phyloP scores from a whole-genome alignment of 2,113 vertebrate genomes.

The Brachypteracias leptosomus region DNA sequence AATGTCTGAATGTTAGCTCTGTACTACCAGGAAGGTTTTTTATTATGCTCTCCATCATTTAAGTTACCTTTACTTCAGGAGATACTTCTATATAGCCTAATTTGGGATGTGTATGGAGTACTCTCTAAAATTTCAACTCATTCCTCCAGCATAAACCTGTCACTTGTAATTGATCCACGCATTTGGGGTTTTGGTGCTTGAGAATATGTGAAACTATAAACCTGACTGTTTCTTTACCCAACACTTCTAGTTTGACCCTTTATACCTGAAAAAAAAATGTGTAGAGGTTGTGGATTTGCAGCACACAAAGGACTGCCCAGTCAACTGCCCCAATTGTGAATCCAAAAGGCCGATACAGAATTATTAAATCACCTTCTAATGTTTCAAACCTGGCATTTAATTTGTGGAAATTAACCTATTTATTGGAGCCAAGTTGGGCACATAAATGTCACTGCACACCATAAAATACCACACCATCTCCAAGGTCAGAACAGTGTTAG shows the following conservation, averaged over 20 bases:
- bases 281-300: background rate
- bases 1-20: background rate
- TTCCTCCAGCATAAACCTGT: background rate
- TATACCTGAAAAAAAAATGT: background rate
- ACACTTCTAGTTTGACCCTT: background rate
- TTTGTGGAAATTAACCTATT: constrained; percentile 61
- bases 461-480: constrained; percentile 50
- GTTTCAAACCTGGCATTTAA: constrained; percentile 64
- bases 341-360: background rate
- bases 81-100: background rate
- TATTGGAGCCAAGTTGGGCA: constrained; percentile 46
- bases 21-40: background rate
- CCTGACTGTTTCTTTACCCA: background rate
- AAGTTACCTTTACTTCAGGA: background rate
- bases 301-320: background rate
- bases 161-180: background rate
- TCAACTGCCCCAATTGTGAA: background rate
- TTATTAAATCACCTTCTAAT: constrained; percentile 6
- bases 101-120: background rate
- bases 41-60: background rate
- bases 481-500: constrained; percentile 6
- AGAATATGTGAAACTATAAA: background rate
- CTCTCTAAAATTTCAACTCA: background rate
- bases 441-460: constrained; percentile 62
- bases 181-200: background rate